Percentiles rank a stretch among this genome's conserved stretches.
Conservation (phyloP, 2,888 invertebrate genomes). For the Himalopsyche tibetana region DNA sequence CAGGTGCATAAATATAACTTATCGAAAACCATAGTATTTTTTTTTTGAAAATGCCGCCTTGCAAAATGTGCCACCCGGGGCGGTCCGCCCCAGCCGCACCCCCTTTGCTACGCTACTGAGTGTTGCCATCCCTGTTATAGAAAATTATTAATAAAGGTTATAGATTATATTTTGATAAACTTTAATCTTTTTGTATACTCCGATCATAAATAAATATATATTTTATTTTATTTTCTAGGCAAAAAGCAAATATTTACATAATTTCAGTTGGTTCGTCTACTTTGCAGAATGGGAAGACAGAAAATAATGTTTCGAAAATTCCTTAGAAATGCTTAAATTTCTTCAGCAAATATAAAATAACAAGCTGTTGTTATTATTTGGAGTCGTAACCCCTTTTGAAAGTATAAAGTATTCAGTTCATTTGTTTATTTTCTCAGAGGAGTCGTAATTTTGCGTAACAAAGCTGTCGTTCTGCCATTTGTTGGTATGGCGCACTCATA, state of each 20-base stretch:
- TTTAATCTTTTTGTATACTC: too few relatives aligned
- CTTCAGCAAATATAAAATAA: conserved; percentile 64
- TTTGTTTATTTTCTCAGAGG: conserved; percentile 65
- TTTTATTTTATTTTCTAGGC: too few relatives aligned
- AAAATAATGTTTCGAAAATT: conserved; percentile 29
- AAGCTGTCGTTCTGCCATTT: conserved; percentile 56
- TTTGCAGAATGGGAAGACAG: neutral
- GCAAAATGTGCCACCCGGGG: too few relatives aligned
- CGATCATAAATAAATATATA: too few relatives aligned
- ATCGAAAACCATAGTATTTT: too few relatives aligned
- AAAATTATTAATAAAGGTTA: too few relatives aligned
- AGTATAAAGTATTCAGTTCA: conserved; percentile 62
- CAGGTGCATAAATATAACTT: too few relatives aligned
- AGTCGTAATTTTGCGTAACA: conserved; percentile 66
- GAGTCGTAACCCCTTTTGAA: conserved; percentile 60
- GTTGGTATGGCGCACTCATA: conserved; percentile 48
- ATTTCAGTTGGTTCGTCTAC: neutral
- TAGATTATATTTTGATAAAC: too few relatives aligned
- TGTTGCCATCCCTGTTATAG: too few relatives aligned
- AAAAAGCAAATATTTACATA: neutral
- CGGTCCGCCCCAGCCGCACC: too few relatives aligned
- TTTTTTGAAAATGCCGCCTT: too few relatives aligned
- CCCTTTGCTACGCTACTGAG: too few relatives aligned
- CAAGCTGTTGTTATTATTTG: conserved; percentile 61
- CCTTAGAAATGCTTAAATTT: conserved; percentile 54